Evolutionary conservation across 2,113 vertebrate species (phyloP), one percentile per base, ranked within the genome.

Genomic region (Rhinoderma darwinii): DNA sequence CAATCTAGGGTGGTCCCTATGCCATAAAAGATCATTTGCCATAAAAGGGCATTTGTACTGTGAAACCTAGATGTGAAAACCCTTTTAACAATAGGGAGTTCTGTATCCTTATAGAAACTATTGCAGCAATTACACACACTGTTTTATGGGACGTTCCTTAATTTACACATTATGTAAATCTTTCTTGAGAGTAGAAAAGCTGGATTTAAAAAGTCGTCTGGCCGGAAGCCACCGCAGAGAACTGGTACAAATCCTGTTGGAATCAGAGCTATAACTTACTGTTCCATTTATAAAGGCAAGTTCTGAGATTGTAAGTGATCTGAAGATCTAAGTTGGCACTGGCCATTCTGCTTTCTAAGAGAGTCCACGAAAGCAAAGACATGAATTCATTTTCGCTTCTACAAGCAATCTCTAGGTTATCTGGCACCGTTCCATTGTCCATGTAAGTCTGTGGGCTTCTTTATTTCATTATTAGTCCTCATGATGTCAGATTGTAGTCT

Each of bases 301-400:
- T 68, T 18, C 32, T 68, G 1, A 1, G 27, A 7, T 35, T 37
- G 17, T 70, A 70, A 70, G 30, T 37, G 17, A 70, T 70, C 27
- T 63, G 59, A 27, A 30, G n/a, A 63, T 63, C n/a, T 27, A 30
- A 63, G 56, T 27, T 61, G 25, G 56, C 56, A 61, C 25, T 27
- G 22, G 9, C 9, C 63, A 18, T 35, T 18, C 63, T 68, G 63
- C 63, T 68, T 35, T 68, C 30, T 15, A 68, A 35, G 27, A 68
- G 30, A 68, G 66, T 70, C 66, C 66, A 37, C 66, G 66, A 70
- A 70, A 70, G 66, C 66, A 70, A 37, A 70, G 66, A 37, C 17
- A 37, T 70, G 18, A 70, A 35, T 35, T 68, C 27, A 17, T 70
- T 20, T 35, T 37, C 20, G 66, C 63, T 70, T 70, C 66, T 70